A percentile compares a stretch with the other conserved stretches of the same genome.
Conservation (phyloP, 1,140 invertebrate species). For the Ooceraea biroi region DNA sequence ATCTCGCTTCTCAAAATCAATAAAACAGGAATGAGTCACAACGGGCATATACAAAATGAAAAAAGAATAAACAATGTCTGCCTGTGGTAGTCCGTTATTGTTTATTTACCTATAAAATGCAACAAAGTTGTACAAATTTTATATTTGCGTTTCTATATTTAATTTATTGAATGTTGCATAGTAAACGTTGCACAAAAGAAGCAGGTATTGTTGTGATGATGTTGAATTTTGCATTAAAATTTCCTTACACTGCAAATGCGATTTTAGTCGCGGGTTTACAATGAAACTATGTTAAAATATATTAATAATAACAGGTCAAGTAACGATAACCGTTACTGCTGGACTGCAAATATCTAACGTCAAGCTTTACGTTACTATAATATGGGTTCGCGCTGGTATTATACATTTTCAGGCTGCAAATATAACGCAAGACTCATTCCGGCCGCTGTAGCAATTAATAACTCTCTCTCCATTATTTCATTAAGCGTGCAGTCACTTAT, state of each 20-base stretch:
- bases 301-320: neutral
- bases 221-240: neutral
- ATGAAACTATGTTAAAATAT: neutral
- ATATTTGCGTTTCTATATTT: conserved; percentile 4
- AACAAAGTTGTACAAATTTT: conserved; percentile 33
- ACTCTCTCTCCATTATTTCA: conserved; percentile 1
- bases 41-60: conserved; percentile 44
- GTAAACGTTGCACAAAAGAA: neutral
- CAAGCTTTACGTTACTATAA: neutral
- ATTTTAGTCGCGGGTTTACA: neutral
- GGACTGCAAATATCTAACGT: neutral
- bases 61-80: conserved; percentile 46
- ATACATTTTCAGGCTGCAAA: neutral
- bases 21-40: conserved; percentile 50
- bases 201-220: neutral
- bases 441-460: conserved; percentile 11
- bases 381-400: neutral
- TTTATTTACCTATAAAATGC: conserved; percentile 41
- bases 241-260: neutral
- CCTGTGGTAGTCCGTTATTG: conserved; percentile 35
- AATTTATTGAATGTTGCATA: neutral
- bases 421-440: conserved; percentile 1
- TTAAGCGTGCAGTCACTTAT: conserved; percentile 20
- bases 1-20: conserved; percentile 55
- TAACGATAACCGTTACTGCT: neutral